Base-by-base conservation (phyloP, 2,888 invertebrate genomes). In the Sesia bembeciformis region DNA sequence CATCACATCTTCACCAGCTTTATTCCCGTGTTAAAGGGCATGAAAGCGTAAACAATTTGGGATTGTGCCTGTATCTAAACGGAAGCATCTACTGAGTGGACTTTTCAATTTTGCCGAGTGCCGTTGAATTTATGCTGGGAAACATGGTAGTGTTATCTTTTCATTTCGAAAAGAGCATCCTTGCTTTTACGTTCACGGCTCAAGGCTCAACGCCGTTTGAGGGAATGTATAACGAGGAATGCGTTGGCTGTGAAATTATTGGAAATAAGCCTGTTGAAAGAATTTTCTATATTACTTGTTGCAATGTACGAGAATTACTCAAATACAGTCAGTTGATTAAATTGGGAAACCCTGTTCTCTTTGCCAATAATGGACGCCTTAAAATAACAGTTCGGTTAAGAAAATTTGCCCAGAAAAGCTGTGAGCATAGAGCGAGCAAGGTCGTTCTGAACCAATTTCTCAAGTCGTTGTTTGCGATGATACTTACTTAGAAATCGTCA, bases 91-190 rank as follows among this genome's bases (percentile, higher is more conserved):
- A 72, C 76, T 72, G 67, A 81, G 83, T 83, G 75, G 80, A 81
- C 83, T 84, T 84, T 84, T 81, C 83, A 84, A 85, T 86, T 86
- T 84, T 76, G 75, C 74, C 82, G 78, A 86, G 85, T 85, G 84
- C 81, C 70, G 70, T 67, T 60, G 78, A 78, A 79, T 82, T 79
- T 74, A 78, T 78, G 73, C 75, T 68, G 67, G 70, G 68, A 74
- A 62, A 75, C 73, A 69, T 67, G 65, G 72, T 68, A 71, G 69
- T 81, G 77, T 84, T 83, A 81, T 81, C 80, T 79, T 84, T 84
- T 81, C 81, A 82, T 84, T 78, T 74, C 56, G 65, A 78, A 84
- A 82, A 82, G 81, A 78, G 81, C 80, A 78, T 76, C 75, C 78
- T 66, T 70, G 59, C 60, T 52, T 62, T 56, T 64, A 63, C 60